Evolutionary conservation across 2,113 vertebrate genomes (phyloP).

Genomic region (Apteryx owenii): DNA sequence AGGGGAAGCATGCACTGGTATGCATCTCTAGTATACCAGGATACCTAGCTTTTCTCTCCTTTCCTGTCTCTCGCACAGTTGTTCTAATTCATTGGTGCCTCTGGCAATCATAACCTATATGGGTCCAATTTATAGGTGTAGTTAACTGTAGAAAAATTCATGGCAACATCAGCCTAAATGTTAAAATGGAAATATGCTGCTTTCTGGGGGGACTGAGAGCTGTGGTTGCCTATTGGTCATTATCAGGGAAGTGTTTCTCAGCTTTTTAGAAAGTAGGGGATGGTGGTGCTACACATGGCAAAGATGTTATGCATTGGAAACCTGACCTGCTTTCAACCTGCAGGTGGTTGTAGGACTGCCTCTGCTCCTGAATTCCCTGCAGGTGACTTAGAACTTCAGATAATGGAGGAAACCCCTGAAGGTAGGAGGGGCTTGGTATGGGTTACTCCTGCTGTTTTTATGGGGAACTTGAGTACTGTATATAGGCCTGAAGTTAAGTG

Average conservation of each 20-base stretch:
- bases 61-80: not conserved
- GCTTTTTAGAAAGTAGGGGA: not conserved
- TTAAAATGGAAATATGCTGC: not conserved
- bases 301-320: not conserved
- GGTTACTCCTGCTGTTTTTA: not conserved
- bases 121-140: not conserved
- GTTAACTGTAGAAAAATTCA: not conserved
- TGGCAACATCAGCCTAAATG: not conserved
- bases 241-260: not conserved
- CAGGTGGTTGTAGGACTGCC: not conserved
- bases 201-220: not conserved
- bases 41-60: not conserved
- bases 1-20: not conserved
- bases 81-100: not conserved
- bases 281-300: too few species aligned
- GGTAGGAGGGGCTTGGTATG: too few species aligned
- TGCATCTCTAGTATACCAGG: accelerated
- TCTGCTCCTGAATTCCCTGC: not conserved
- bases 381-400: not conserved
- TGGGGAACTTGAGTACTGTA: not conserved
- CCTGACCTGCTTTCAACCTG: not conserved
- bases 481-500: not conserved
- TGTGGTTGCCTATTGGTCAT: not conserved
- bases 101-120: too few species aligned
- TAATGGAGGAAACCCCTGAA: not conserved